Evolutionary conservation across 2,888 invertebrate genomes (phyloP).

Genomic region (Cetonia aurata): DNA sequence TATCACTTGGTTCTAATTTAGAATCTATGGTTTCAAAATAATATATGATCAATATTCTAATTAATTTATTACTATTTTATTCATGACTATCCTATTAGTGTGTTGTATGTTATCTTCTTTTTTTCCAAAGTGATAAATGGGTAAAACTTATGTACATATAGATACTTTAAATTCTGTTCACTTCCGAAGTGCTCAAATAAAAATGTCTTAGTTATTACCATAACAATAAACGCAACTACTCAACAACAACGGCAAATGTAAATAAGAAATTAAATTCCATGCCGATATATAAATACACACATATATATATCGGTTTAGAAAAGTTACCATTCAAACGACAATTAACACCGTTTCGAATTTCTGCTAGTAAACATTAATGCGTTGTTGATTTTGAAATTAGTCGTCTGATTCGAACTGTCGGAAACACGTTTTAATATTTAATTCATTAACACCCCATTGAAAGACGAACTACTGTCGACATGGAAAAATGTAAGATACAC

Average conservation of each 20-base stretch:
- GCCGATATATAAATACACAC: slow-evolving; percentile 16
- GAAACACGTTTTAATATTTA: slow-evolving; percentile 33
- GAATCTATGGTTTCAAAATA: too few species aligned
- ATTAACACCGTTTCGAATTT: slow-evolving; percentile 34
- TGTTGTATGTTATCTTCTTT: too few species aligned
- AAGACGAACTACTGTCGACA: slow-evolving; percentile 16
- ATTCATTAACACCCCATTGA: slow-evolving; percentile 28
- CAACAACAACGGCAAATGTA: slow-evolving; percentile 8
- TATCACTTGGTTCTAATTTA: too few species aligned
- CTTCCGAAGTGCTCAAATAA: slow-evolving; percentile 26
- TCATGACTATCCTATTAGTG: too few species aligned
- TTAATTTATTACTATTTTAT: too few species aligned
- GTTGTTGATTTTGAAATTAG: slow-evolving; percentile 28
- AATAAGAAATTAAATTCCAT: slow-evolving; percentile 29
- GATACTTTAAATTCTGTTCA: slow-evolving; percentile 19
- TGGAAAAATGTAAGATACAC: slow-evolving; percentile 17
- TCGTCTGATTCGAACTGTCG: slow-evolving; percentile 30
- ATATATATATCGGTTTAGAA: slow-evolving; percentile 16
- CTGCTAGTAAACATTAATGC: slow-evolving; percentile 26
- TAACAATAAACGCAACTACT: slow-evolving; percentile 14
- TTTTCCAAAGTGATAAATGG: too few species aligned
- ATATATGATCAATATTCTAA: too few species aligned
- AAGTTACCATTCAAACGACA: slow-evolving; percentile 19
- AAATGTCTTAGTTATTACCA: slow-evolving; percentile 26
- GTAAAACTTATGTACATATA: too few species aligned